phyloP scores from a whole-genome alignment of 1,140 invertebrate species.

The Idris sp. region DNA sequence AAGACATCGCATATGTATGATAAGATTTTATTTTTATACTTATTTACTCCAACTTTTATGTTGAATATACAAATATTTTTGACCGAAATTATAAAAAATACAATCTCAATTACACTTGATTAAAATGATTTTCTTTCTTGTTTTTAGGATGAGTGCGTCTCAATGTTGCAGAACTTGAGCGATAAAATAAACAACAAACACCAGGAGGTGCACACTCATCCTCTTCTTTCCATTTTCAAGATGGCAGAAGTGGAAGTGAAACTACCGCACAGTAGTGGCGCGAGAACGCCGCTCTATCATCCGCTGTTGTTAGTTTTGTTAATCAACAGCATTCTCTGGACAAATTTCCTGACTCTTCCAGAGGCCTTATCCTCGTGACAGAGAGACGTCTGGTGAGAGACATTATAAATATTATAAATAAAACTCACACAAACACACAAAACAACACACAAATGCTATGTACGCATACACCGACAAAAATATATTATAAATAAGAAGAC shows the following conservation, averaged over 20 bases:
- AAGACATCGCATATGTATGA: too few relatives aligned
- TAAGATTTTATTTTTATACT: too few relatives aligned
- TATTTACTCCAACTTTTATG: too few relatives aligned
- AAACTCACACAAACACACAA: slow-evolving; percentile 30
- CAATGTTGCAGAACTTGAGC: slow-evolving; percentile 87
- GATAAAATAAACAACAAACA: slow-evolving; percentile 90
- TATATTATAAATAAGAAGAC: slow-evolving; percentile 35
- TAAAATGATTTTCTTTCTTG: too few relatives aligned
- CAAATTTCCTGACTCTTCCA: slow-evolving; percentile 52
- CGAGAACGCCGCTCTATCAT: slow-evolving; percentile 42
- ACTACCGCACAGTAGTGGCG: slow-evolving; percentile 71
- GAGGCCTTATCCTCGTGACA: slow-evolving; percentile 67
- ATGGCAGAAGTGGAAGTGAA: slow-evolving; percentile 92
- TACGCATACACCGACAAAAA: slow-evolving; percentile 33
- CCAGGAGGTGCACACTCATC: slow-evolving; percentile 89
- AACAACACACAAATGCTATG: too few relatives aligned
- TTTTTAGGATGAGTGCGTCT: slow-evolving; percentile 90
- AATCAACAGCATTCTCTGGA: slow-evolving; percentile 52
- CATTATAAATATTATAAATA: slow-evolving; percentile 63
- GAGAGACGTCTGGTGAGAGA: slow-evolving; percentile 46
- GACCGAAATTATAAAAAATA: too few relatives aligned
- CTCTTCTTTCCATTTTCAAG: slow-evolving; percentile 92
- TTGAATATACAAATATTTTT: too few relatives aligned
- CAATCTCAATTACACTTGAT: too few relatives aligned
- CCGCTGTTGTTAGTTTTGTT: slow-evolving; percentile 62